A percentile compares a stretch with the other conserved stretches of the same genome.
phyloP scores from a whole-genome alignment of 2,888 invertebrate genomes.

The Gymnosoma rotundatum region DNA sequence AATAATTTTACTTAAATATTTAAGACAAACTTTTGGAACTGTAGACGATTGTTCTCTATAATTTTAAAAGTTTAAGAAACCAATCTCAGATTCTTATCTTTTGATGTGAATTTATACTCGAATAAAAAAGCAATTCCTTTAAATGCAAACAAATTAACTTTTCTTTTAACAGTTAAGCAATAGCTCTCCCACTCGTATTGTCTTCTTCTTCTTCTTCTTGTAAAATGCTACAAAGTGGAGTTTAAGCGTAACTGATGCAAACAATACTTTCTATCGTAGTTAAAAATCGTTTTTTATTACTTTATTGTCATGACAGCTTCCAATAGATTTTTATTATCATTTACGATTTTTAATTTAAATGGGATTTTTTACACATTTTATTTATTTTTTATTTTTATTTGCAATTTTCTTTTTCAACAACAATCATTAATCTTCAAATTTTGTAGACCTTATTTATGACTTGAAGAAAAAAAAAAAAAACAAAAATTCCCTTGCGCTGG shows the following conservation, averaged over 20 bases:
- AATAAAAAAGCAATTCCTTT: no score
- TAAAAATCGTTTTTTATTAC: conserved; percentile 56
- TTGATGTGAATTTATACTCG: no score
- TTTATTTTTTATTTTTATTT: conserved; percentile 58
- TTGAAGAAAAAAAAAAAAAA: not conserved
- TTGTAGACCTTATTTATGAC: conserved; percentile 60
- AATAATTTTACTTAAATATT: no score
- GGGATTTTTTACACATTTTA: conserved; percentile 58
- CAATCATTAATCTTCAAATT: conserved; percentile 66
- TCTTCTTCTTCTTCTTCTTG: no score
- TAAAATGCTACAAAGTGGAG: not conserved
- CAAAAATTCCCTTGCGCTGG: conserved; percentile 15
- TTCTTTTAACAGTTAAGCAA: no score
- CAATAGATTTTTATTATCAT: conserved; percentile 70
- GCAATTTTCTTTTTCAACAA: conserved; percentile 57
- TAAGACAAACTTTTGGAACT: no score
- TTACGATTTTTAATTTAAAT: conserved; percentile 70
- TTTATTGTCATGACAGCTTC: conserved; percentile 67
- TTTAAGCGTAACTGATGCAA: not conserved
- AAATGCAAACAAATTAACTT: no score
- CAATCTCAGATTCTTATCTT: no score
- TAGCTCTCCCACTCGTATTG: no score
- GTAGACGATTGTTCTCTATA: no score
- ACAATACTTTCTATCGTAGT: conserved; percentile 42
- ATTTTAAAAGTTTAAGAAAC: no score